phyloP scores from a whole-genome alignment of 2,797 vertebrate genomes.

The Pyrocephalus nanus region DNA sequence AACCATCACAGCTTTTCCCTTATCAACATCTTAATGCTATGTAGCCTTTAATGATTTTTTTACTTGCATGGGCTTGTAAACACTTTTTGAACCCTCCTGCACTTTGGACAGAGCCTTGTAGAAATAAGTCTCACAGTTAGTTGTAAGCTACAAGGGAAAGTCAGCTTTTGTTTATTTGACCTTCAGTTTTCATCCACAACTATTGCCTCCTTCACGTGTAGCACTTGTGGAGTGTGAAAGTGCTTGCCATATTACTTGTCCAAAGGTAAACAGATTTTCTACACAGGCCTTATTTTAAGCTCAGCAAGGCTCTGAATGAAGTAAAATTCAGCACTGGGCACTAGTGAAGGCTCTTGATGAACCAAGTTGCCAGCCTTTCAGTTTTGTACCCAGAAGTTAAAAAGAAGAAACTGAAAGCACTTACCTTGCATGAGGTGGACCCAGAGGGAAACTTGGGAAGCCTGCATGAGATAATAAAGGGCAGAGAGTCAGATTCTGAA shows the following conservation, averaged over 20 bases:
- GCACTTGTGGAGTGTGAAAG: not conserved
- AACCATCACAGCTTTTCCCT: not conserved
- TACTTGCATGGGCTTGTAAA: not conserved
- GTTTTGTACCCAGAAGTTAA: not conserved
- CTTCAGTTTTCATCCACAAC: not conserved
- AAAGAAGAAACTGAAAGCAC: not conserved
- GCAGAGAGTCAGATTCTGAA: not conserved
- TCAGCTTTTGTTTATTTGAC: not conserved
- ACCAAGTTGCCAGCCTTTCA: not conserved
- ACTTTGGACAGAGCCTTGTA: not conserved
- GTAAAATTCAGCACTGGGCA: not conserved
- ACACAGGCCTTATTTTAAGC: not conserved
- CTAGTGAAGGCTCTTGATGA: not conserved
- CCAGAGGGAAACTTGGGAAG: not conserved
- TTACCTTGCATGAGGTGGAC: not conserved
- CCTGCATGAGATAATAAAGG: slow-evolving; percentile 1
- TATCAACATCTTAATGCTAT: not conserved
- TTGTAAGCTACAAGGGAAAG: not conserved
- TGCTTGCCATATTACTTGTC: not conserved
- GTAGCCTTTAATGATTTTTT: not conserved
- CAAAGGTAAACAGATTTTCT: not conserved
- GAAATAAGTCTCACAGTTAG: not conserved
- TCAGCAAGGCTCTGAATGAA: not conserved
- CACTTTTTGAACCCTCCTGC: not conserved
- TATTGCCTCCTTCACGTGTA: not conserved